phyloP scores from a whole-genome alignment of 37 sponge, comb jelly and placozoan genomes.

The Petrosia ficiformis region DNA sequence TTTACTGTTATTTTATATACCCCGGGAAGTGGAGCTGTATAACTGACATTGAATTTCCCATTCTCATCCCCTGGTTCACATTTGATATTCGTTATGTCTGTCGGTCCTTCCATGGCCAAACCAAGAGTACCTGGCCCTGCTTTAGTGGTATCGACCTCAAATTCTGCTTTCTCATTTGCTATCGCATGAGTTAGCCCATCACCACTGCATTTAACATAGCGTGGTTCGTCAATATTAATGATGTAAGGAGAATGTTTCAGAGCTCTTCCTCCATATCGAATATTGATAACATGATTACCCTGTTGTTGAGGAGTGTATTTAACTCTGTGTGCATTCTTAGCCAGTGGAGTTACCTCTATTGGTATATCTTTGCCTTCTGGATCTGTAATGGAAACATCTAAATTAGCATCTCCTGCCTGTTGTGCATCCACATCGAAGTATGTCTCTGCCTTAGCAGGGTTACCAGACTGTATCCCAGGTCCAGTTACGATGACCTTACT shows the following conservation, averaged over 20 bases:
- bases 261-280: slow-evolving; percentile 32
- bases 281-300: slow-evolving; percentile 44
- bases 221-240: slow-evolving; percentile 57
- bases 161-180: slow-evolving; percentile 31
- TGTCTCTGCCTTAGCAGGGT: slow-evolving; percentile 57
- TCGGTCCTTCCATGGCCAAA: slow-evolving; percentile 28
- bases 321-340: neutral
- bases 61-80: too few species aligned
- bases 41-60: too few species aligned
- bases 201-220: slow-evolving; percentile 63
- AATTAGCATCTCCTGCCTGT: slow-evolving; percentile 74
- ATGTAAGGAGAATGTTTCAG: slow-evolving; percentile 57
- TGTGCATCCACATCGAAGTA: slow-evolving; percentile 84
- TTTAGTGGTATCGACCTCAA: slow-evolving; percentile 49
- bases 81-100: too few species aligned
- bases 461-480: slow-evolving; percentile 81
- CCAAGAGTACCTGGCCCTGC: slow-evolving; percentile 56
- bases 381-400: slow-evolving; percentile 28
- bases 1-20: too few species aligned
- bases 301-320: slow-evolving; percentile 36
- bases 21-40: too few species aligned
- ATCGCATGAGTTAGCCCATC: slow-evolving; percentile 60
- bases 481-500: slow-evolving; percentile 77
- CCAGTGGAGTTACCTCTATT: slow-evolving; percentile 9
- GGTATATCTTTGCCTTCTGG: slow-evolving; percentile 30